Percentiles rank a stretch among this genome's conserved stretches.
These are phyloP conservation scores for Anthopleura sola DNA, from an alignment of 64 coral and sea anemone genomes.

Conservation along the genomic window DNA sequence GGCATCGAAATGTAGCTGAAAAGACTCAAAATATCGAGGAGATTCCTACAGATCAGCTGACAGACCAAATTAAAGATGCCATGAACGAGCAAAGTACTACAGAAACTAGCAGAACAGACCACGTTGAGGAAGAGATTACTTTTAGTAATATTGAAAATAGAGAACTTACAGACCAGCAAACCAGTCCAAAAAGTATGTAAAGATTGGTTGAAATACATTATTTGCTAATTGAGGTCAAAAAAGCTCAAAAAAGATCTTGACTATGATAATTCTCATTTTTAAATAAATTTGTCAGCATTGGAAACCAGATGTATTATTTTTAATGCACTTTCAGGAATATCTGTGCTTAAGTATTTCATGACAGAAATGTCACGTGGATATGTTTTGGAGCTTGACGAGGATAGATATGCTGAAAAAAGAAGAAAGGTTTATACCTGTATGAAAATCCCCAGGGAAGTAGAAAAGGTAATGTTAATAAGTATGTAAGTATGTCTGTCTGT, in stretches of 20 bases:
- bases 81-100: not conserved
- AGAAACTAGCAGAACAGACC: not conserved
- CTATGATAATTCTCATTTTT: too few relatives aligned
- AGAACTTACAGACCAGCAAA: not conserved
- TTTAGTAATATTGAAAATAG: not conserved
- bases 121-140: not conserved
- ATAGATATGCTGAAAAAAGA: slow-evolving; percentile 88
- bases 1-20: slow-evolving; percentile 43
- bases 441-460: slow-evolving; percentile 94
- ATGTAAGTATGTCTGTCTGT: too few relatives aligned
- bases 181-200: slow-evolving; percentile 5
- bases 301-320: too few relatives aligned
- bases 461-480: slow-evolving; percentile 91
- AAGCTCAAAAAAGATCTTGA: too few relatives aligned
- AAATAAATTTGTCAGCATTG: too few relatives aligned
- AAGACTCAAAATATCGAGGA: slow-evolving; percentile 26
- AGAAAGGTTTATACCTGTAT: slow-evolving; percentile 96
- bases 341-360: slow-evolving; percentile 79
- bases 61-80: not conserved
- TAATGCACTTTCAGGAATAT: slow-evolving; percentile 55
- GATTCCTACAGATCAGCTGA: slow-evolving; percentile 9
- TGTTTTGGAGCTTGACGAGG: slow-evolving; percentile 88
- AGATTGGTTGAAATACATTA: not conserved
- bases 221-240: too few relatives aligned
- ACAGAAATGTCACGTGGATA: slow-evolving; percentile 82